Conservation (phyloP, 2,113 vertebrate genomes). For the Megaceryle maxima region DNA sequence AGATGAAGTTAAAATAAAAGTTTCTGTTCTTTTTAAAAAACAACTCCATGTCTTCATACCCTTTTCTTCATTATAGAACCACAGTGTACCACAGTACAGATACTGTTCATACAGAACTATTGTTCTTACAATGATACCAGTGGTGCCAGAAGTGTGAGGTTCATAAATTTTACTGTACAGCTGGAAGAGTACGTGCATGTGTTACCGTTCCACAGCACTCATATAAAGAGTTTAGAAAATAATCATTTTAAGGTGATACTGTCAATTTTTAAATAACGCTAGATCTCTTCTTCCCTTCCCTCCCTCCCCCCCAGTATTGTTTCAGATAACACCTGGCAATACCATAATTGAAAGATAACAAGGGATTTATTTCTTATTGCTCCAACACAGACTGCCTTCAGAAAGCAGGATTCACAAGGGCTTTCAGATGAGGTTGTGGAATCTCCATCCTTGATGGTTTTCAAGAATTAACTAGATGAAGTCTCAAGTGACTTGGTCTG, state of each 20-base stretch:
- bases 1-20: background rate
- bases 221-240: background rate
- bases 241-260: background rate
- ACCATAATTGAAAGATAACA: background rate
- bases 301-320: background rate
- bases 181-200: background rate
- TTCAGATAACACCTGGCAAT: background rate
- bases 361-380: background rate
- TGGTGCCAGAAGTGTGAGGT: background rate
- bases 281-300: background rate
- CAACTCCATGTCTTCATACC: background rate
- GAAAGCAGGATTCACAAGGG: background rate
- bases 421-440: background rate
- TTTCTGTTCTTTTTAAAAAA: background rate
- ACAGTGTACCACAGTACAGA: background rate
- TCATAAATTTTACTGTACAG: slow-evolving; percentile 25
- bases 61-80: background rate
- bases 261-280: background rate
- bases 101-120: background rate
- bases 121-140: background rate
- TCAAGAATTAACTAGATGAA: background rate
- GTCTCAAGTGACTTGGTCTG: background rate
- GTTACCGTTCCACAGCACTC: background rate
- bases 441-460: background rate
- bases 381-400: background rate